Conservation (phyloP, 1,140 invertebrate genomes). For the Rhagoletis zephyria region DNA sequence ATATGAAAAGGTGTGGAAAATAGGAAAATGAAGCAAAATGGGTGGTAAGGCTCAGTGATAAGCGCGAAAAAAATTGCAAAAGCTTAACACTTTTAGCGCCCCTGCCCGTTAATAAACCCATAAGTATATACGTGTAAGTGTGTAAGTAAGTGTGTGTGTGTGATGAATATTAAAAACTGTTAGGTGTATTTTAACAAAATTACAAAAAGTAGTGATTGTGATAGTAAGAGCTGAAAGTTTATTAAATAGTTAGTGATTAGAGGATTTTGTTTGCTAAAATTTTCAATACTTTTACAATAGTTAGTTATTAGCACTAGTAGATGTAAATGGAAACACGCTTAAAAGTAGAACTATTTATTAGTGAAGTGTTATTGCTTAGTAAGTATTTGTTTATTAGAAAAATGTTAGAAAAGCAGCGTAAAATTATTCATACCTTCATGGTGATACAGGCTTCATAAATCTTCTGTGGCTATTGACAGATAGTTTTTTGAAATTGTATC, state of each 20-base stretch:
- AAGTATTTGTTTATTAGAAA: constrained; percentile 43
- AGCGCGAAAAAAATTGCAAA: too few species aligned
- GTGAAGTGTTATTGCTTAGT: constrained; percentile 48
- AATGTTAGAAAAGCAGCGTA: constrained; percentile 46
- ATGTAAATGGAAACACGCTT: constrained; percentile 34
- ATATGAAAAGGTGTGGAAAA: background rate
- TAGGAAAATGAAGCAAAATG: background rate
- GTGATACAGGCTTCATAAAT: constrained; percentile 92
- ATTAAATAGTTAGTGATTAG: background rate
- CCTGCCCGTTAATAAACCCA: background rate
- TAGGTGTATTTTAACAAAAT: constrained; percentile 1
- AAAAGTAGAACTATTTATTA: constrained; percentile 28
- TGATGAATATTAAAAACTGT: background rate
- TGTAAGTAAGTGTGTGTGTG: background rate
- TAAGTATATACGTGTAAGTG: background rate
- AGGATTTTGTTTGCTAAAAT: background rate
- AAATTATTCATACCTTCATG: constrained; percentile 87
- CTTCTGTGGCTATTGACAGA: constrained; percentile 80
- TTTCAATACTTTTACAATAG: background rate
- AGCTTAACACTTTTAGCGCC: too few species aligned
- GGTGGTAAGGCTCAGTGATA: too few species aligned
- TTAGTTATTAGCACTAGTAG: constrained; percentile 26
- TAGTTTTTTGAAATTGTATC: constrained; percentile 61
- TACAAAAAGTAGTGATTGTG: background rate
- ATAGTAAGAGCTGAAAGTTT: background rate